phyloP scores from a whole-genome alignment of 2,797 vertebrate genomes.

The Halcyon badia region DNA sequence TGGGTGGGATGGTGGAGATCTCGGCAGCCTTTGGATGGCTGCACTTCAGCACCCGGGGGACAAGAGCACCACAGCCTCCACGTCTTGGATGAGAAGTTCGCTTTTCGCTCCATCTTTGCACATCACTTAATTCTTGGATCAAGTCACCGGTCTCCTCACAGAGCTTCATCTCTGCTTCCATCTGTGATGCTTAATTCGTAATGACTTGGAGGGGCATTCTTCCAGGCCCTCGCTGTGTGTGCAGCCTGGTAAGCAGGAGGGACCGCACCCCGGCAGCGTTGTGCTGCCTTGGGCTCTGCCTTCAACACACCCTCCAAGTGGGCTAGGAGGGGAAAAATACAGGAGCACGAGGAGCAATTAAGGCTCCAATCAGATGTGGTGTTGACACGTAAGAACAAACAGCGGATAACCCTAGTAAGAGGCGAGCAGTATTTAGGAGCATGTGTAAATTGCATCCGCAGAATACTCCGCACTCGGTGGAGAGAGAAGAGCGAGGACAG shows the following conservation, averaged over 20 bases:
- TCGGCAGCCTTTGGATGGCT: not conserved
- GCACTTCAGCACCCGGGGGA: not conserved
- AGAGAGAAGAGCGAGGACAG: not conserved
- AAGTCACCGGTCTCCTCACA: not conserved
- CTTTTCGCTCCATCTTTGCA: not conserved
- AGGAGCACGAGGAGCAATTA: conserved; percentile 35
- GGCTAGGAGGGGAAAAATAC: conserved; percentile 4
- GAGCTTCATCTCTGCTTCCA: not conserved
- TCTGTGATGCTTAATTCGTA: not conserved
- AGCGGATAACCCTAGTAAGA: not conserved
- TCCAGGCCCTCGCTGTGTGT: conserved; percentile 20
- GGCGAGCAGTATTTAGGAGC: conserved; percentile 25
- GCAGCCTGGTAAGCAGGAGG: conserved; percentile 14
- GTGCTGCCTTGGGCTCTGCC: not conserved
- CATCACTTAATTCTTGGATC: not conserved
- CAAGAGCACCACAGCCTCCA: not conserved
- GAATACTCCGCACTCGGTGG: not conserved
- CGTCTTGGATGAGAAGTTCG: not conserved
- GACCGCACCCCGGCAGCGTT: not conserved
- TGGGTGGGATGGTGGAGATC: rapidly evolving
- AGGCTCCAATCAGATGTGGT: conserved; percentile 20
- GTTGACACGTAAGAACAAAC: not conserved
- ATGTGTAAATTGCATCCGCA: not conserved
- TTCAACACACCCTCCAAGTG: conserved; percentile 26
- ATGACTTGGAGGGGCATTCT: not conserved